Evolutionary conservation across 2,797 vertebrate species (phyloP), one percentile per base, ranked within the genome.

Genomic region (Tympanoctomys barrerae): DNA sequence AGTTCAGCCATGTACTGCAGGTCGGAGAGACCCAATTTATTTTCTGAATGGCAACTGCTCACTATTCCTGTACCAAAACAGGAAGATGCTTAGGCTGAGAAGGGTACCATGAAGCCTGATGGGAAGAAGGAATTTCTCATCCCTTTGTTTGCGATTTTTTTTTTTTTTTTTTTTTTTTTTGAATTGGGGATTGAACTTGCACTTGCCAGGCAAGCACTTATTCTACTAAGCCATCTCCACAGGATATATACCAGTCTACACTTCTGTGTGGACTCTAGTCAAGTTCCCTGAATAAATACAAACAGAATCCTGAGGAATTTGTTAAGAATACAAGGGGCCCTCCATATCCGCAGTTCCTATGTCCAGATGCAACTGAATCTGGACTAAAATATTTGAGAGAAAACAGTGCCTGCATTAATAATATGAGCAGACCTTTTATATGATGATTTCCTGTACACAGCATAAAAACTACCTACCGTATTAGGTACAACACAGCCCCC

Each of bases 1-100:
- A 99, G 99, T 98, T 99, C 99, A 62, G 99, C 96, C 28, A 99
- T 99, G 96, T 99, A 99, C 49, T 99, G 98, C 0, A 99, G 99
- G 95, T 99, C 99, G 70, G 98, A 99, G 97, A 99, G 98, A 97
- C 99, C 99, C 7, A 99, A 99, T 95, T 99, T 99, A 97, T 99
- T 99, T 97, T 99, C 99, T 0, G 99, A 99, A 97, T 99, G 99
- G 97, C 99, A 97, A 95, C 98, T 99, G 86, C 98, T 99, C 85
- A 99, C 99, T n/a, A 99, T 97, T 96, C 99, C 99, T 99, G 97
- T 57, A 98, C 75, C 95, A 36, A 97, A 96, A 97, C 1, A 66
- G 13, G 61, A 92, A 94, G 94, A 81, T 19, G 64, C 42, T 91
- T 24, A n/a, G 16, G 28, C 39, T 64, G 92, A 89, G 77, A 62